These are phyloP conservation scores for Hylaeus volcanicus DNA, from an alignment of 1,140 invertebrate genomes.

Conservation along the genomic window DNA sequence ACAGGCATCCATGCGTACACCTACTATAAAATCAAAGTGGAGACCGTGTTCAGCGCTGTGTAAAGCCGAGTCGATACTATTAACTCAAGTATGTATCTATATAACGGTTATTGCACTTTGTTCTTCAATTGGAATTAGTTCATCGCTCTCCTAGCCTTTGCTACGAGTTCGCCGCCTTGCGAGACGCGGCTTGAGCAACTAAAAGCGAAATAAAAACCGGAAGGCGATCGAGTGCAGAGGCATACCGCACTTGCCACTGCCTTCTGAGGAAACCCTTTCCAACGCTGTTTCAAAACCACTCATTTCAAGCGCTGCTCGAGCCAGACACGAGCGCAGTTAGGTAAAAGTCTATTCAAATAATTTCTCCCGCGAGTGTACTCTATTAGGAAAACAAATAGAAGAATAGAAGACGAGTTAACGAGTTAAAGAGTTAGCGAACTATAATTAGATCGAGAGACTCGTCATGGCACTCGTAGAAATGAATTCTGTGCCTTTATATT, in stretches of 20 bases:
- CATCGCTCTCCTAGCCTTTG: slow-evolving; percentile 16
- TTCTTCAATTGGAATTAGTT: slow-evolving; percentile 37
- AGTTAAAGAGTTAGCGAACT: too few species aligned
- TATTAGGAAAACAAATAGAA: too few species aligned
- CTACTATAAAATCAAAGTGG: slow-evolving; percentile 14
- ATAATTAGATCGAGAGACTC: too few species aligned
- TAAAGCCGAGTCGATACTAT: slow-evolving; percentile 38
- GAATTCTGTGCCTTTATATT: too few species aligned
- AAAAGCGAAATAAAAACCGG: slow-evolving; percentile 21
- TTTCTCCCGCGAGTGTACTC: too few species aligned
- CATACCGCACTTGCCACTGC: background rate
- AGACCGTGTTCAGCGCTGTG: slow-evolving; percentile 2
- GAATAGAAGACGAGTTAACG: too few species aligned
- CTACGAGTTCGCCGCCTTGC: background rate
- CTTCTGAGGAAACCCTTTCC: background rate
- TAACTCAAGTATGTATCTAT: slow-evolving; percentile 28
- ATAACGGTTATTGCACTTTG: slow-evolving; percentile 48
- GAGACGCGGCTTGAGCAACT: background rate
- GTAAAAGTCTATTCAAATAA: too few species aligned
- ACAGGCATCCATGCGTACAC: too few species aligned
- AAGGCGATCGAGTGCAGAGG: background rate
- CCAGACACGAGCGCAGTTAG: too few species aligned
- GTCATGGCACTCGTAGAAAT: too few species aligned
- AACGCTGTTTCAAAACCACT: background rate
- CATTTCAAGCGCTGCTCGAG: too few species aligned